Base-by-base conservation (phyloP, 1,140 invertebrate species). In the Cheumatopsyche charites region DNA sequence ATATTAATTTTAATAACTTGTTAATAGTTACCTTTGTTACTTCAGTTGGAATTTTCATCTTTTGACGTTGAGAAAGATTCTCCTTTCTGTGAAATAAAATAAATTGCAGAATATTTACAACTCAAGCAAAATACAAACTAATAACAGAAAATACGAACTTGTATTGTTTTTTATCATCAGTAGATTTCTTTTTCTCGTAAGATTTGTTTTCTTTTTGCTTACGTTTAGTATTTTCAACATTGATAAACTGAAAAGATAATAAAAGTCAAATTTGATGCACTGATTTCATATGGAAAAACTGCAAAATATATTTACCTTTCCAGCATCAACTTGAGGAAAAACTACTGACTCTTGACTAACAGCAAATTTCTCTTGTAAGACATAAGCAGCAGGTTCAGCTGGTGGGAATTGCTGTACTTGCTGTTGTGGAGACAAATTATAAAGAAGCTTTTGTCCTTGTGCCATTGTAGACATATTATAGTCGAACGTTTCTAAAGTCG, bases 401-500 rank as follows among this genome's bases (percentile, higher is more conserved):
- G 19, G 7, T 13, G 55, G 9, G 21, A 58, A 58, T 6, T 23
- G 21, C 21, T 25, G 55, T 12, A 2, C 15, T 52, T 23, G 55
- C 23, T 58, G 55, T n/a, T 55, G 49, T 19, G 21, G 55, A 1
- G 55, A 25, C 7, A 58, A 11, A 3, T 17, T 23, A 25, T 25
- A 58, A 1, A 58, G 12, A 5, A 19, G 55, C 12, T 58, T 58
- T 23, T 58, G 55, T 12, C 23, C 4, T 58, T 58, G 55, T 1
- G 55, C 55, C 55, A 58, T 9, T 25, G 25, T 25, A 4, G 55
- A 25, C 55, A 58, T 6, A 7, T 52, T 58, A 12, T 58, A 58
- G 2, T 58, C 55, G 21, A 58, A 26, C 1, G 19, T 25, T 9
- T 58, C 55, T 11, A 58, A 1, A 1, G 9, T 11, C 5, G 19